Evolutionary conservation across 92 coral and sea anemone genomes (phyloP), one percentile per base, ranked within the genome.

Genomic region (Phenganax marumi): DNA sequence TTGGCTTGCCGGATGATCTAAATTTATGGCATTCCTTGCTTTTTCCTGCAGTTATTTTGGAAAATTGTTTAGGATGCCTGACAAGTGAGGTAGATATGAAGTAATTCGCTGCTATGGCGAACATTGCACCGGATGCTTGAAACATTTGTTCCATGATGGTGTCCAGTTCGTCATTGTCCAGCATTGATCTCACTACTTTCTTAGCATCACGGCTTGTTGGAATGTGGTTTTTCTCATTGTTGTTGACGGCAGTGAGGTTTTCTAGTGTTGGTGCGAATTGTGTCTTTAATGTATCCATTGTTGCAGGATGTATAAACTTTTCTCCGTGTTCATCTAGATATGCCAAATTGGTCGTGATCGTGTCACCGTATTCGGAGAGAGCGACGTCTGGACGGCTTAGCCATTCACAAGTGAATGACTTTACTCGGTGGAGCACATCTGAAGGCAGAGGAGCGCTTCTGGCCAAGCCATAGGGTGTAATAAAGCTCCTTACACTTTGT

Each of bases 341-440:
- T 9, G 52, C 18, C 0, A 69, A 8, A 22, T 81, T 81, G 14
- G 46, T 8, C 6, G 14, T 2, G 0, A 81, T 69, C 9, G 85
- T 81, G 12, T 81, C 79, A 1, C 79, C 78, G 18, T 12, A 69
- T 26, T 81, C 85, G 6, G 85, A 81, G 7, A 81, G 48, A 2
- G 76, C 85, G 4, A 68, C 65, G 1, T 81, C 18, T 3, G 80
- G 85, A 16, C 85, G 18, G 1, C 24, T 49, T 2, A 68, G 75
- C 85, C 85, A 81, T 69, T 81, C 85, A 22, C 79, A 69, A 1
- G 49, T 56, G n/a, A n/a, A n/a, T n/a, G n/a, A n/a, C n/a, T n/a
- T n/a, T n/a, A n/a, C n/a, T n/a, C n/a, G n/a, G n/a, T 50, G 3
- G 5, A 52, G 56, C 19, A 43, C 73, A 14, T 52, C 51, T 8